These are phyloP conservation scores for Hypselothyrea guttata DNA, from an alignment of 2,888 invertebrate genomes.

Conservation along the genomic window DNA sequence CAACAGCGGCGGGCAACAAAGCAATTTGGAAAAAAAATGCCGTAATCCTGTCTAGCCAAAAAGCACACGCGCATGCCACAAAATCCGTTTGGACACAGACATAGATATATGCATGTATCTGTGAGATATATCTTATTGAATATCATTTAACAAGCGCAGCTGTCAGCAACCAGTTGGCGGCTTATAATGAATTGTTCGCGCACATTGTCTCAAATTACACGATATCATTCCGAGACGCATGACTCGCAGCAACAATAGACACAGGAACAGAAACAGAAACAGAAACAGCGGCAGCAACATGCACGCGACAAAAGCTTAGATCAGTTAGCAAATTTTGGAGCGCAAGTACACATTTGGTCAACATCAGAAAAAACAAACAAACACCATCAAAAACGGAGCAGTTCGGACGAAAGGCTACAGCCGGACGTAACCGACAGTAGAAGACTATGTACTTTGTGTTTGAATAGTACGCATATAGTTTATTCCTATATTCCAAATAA, in stretches of 20 bases:
- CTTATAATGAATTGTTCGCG: constrained; percentile 68
- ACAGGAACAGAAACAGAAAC: constrained; percentile 5
- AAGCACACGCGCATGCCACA: constrained; percentile 37
- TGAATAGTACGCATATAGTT: too few relatives aligned
- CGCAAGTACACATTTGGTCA: constrained; percentile 30
- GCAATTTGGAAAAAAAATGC: constrained; percentile 35
- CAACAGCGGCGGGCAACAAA: constrained; percentile 26
- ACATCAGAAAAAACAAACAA: constrained; percentile 6
- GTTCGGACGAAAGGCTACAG: too few relatives aligned
- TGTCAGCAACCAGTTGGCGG: constrained; percentile 67
- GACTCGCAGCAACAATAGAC: constrained; percentile 13
- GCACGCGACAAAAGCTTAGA: constrained; percentile 58
- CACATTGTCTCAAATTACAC: constrained; percentile 75
- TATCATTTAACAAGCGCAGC: constrained; percentile 74
- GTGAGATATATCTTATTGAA: constrained; percentile 61
- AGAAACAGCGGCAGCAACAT: constrained; percentile 28
- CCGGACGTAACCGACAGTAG: too few relatives aligned
- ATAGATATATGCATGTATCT: constrained; percentile 16
- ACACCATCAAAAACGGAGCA: too few relatives aligned
- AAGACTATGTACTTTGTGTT: too few relatives aligned
- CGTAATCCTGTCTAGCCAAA: constrained; percentile 48
- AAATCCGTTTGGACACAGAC: constrained; percentile 14
- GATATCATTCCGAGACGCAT: constrained; percentile 45
- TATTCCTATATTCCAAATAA: too few relatives aligned
- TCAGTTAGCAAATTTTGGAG: constrained; percentile 46